These are phyloP conservation scores for Barnardius zonarius DNA, from an alignment of 2,113 vertebrate genomes.

Conservation along the genomic window DNA sequence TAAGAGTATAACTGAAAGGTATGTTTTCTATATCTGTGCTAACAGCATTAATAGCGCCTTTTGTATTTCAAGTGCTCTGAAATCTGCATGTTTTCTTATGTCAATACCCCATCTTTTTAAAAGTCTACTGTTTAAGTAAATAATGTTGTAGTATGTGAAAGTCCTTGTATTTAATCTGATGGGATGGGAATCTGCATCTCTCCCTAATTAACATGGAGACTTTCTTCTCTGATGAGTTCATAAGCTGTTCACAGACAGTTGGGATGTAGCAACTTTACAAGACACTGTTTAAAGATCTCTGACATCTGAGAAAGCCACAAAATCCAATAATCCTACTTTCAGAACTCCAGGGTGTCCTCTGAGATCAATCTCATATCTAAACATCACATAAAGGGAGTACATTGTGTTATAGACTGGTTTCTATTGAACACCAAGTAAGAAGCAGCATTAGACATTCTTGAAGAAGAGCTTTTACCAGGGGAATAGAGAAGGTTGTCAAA, in stretches of 20 bases:
- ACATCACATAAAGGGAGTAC: conserved; percentile 95
- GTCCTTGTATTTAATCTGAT: conserved; percentile 71
- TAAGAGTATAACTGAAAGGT: not conserved
- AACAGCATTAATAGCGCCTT: not conserved
- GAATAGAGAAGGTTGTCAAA: conserved; percentile 85
- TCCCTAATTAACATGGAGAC: conserved; percentile 87
- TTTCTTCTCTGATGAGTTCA: conserved; percentile 92
- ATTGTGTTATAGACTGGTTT: conserved; percentile 80
- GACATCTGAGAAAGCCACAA: conserved; percentile 98
- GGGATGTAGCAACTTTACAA: conserved; percentile 96
- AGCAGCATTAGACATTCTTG: conserved; percentile 86
- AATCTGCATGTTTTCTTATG: conserved; percentile 1
- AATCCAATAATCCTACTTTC: conserved; percentile 99
- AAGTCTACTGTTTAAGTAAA: conserved; percentile 56
- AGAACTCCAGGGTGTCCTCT: conserved; percentile 92
- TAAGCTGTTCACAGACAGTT: conserved; percentile 90
- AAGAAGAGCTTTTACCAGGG: conserved; percentile 82
- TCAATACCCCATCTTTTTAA: conserved; percentile 38
- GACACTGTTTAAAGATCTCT: conserved; percentile 97
- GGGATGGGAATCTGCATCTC: conserved; percentile 15
- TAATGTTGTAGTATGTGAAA: conserved; percentile 79
- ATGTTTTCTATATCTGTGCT: not conserved
- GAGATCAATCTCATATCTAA: conserved; percentile 99
- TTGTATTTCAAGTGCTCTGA: not conserved
- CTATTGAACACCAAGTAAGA: conserved; percentile 90